phyloP scores from a whole-genome alignment of 1,140 invertebrate genomes.

The Brachionus sp. region DNA sequence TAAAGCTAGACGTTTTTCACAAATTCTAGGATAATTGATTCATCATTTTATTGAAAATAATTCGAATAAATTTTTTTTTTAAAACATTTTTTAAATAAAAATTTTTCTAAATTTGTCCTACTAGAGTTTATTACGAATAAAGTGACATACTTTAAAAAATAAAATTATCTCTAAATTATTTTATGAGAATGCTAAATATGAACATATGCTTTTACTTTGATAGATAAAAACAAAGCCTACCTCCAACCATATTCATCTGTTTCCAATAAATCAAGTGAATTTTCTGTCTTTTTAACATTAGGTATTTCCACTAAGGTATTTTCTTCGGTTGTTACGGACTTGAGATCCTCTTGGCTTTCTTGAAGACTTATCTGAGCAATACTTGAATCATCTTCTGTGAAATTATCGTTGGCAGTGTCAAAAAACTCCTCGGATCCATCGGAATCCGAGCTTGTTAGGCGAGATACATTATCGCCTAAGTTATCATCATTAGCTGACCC shows the following conservation, averaged over 20 bases:
- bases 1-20: too few species aligned
- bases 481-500: background rate
- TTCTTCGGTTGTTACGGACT: background rate
- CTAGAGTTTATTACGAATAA: too few species aligned
- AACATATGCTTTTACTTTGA: background rate
- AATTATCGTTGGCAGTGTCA: background rate
- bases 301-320: background rate
- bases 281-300: background rate
- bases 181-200: background rate
- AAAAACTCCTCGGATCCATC: constrained; percentile 35
- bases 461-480: background rate
- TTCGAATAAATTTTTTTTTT: too few species aligned
- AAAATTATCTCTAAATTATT: background rate
- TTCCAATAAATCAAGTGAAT: background rate
- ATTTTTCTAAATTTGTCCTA: too few species aligned
- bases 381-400: background rate
- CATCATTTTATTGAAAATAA: too few species aligned
- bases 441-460: background rate
- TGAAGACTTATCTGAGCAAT: background rate
- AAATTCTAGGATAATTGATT: too few species aligned
- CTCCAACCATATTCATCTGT: constrained; percentile 19
- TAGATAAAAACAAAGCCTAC: background rate
- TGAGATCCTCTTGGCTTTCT: background rate
- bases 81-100: too few species aligned
- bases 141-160: background rate